These are phyloP conservation scores for Ictidomys tridecemlineatus DNA, from an alignment of 2,113 vertebrate genomes.

Conservation along the genomic window DNA sequence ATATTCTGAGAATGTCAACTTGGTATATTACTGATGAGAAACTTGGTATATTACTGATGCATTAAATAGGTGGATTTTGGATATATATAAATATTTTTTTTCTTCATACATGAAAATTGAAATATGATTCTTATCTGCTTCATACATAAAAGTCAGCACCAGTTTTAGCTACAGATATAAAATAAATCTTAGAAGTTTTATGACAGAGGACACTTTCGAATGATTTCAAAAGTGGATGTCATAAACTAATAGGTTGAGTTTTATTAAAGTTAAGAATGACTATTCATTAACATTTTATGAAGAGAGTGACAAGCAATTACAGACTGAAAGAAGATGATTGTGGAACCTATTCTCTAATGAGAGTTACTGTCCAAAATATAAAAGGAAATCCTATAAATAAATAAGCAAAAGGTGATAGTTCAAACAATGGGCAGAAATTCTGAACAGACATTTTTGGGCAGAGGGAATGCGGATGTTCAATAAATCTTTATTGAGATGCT, in stretches of 20 bases:
- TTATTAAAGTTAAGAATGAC: background rate
- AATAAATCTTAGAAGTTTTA: background rate
- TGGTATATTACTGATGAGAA: background rate
- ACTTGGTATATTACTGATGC: background rate
- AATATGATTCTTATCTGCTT: background rate
- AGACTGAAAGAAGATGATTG: background rate
- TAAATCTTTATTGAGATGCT: background rate
- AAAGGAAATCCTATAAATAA: background rate
- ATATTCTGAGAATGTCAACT: background rate
- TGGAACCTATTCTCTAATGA: background rate
- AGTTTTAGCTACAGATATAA: background rate
- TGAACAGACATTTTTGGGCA: background rate
- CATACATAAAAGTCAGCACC: background rate
- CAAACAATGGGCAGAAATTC: background rate
- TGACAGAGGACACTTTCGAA: background rate
- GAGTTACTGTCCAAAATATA: background rate
- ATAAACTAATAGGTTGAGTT: background rate
- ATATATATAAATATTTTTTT: too few relatives aligned
- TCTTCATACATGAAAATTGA: background rate
- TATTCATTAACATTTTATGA: background rate
- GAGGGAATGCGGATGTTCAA: too few relatives aligned
- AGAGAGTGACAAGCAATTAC: background rate
- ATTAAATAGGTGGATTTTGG: background rate
- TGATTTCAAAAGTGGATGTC: background rate
- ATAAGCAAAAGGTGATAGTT: background rate